A percentile compares a stretch with the other conserved stretches of the same genome.
These are phyloP conservation scores for Phrixothrix hirtus DNA, from an alignment of 2,888 invertebrate species.

Conservation along the genomic window DNA sequence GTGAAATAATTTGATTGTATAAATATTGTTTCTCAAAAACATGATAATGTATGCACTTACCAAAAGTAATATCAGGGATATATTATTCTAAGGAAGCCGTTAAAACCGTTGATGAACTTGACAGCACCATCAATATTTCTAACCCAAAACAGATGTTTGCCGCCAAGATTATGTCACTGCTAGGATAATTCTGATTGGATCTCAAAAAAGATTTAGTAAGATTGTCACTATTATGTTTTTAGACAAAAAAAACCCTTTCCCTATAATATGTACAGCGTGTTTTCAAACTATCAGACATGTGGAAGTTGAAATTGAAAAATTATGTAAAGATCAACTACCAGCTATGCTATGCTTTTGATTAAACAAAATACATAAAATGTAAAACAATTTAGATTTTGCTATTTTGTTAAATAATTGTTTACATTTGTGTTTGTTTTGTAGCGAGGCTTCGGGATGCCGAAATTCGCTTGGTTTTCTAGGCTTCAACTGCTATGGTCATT, in stretches of 20 bases:
- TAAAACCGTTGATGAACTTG: conserved; percentile 20
- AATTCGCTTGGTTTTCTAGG: too few species aligned
- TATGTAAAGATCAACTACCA: too few species aligned
- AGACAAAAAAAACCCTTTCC: neutral
- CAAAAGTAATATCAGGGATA: neutral
- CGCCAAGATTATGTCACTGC: conserved; percentile 28
- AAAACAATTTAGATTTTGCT: too few species aligned
- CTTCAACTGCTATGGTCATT: too few species aligned
- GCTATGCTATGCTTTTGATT: too few species aligned
- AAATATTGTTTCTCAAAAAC: neutral
- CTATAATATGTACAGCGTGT: neutral
- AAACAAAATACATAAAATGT: too few species aligned
- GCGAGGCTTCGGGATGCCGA: too few species aligned
- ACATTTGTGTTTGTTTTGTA: too few species aligned
- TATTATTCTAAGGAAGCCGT: conserved; percentile 4
- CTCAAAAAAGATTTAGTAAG: too few species aligned
- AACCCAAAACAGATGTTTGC: conserved; percentile 34
- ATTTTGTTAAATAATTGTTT: too few species aligned
- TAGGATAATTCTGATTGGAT: too few species aligned
- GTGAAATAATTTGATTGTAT: neutral
- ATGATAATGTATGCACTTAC: neutral
- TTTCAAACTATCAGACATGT: neutral
- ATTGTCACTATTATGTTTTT: too few species aligned
- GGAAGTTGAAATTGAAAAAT: neutral
- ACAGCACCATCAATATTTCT: conserved; percentile 17